Conservation (phyloP, 2,888 invertebrate species). For the Campoplex capitator region DNA sequence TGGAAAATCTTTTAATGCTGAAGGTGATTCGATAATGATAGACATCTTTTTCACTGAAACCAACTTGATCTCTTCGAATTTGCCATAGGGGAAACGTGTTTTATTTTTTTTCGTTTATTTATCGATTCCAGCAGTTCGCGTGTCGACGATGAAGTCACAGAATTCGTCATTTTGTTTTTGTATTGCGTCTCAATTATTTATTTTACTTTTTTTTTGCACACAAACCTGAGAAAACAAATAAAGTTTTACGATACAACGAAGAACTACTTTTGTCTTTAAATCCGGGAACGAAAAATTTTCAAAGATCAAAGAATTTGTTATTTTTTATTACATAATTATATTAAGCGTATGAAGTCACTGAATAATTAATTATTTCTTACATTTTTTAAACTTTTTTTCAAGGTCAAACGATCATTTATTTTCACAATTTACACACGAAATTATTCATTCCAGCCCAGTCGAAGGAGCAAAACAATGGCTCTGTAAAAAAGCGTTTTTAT, state of each 20-base stretch:
- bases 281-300: neutral
- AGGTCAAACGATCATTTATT: neutral
- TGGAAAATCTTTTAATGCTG: constrained; percentile 7
- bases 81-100: too few relatives aligned
- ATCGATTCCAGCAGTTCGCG: constrained; percentile 10
- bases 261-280: neutral
- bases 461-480: neutral
- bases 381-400: neutral
- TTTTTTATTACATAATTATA: neutral
- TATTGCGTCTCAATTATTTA: constrained; percentile 33
- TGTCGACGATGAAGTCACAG: constrained; percentile 11
- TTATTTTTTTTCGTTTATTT: neutral
- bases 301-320: neutral
- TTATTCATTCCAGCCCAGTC: neutral
- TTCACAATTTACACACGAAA: neutral
- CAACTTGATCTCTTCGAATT: neutral
- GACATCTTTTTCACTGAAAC: neutral
- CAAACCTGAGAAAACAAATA: constrained; percentile 9
- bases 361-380: neutral
- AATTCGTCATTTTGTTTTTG: constrained; percentile 45
- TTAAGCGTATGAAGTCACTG: neutral
- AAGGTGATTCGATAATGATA: neutral
- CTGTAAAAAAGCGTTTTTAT: neutral
- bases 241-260: neutral
- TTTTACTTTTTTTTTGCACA: constrained; percentile 2